phyloP scores from a whole-genome alignment of 2,797 vertebrate species.

The Pseudomugil tenellus region DNA sequence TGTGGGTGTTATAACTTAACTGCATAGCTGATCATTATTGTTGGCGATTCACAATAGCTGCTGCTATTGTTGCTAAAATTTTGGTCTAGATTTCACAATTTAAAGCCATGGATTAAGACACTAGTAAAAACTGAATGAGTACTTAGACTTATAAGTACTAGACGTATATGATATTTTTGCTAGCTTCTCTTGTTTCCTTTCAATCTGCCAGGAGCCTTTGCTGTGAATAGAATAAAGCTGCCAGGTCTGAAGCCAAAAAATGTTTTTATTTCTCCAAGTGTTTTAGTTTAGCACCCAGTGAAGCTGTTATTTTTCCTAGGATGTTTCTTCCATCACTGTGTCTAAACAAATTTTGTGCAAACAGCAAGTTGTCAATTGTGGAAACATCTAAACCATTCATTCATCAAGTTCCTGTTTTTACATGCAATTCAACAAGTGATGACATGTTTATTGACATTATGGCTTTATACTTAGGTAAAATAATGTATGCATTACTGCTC shows the following conservation, averaged over 20 bases:
- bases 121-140: neutral
- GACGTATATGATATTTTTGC: neutral
- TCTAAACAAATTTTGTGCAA: neutral
- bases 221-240: neutral
- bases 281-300: neutral
- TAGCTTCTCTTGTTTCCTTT: neutral
- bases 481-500: neutral
- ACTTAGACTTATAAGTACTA: too few species aligned
- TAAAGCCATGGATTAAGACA: neutral
- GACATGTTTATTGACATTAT: neutral
- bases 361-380: conserved; percentile 1
- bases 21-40: too few species aligned
- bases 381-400: neutral
- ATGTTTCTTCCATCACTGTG: neutral
- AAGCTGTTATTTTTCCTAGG: neutral
- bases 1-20: too few species aligned
- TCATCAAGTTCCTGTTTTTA: neutral
- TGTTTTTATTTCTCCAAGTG: neutral
- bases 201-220: neutral
- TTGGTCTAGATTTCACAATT: too few species aligned
- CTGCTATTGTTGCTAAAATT: too few species aligned
- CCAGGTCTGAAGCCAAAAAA: too few species aligned
- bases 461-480: neutral
- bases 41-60: too few species aligned
- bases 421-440: neutral